Conservation (phyloP, 92 coral and sea anemone species). For the Siderastrea radians region DNA sequence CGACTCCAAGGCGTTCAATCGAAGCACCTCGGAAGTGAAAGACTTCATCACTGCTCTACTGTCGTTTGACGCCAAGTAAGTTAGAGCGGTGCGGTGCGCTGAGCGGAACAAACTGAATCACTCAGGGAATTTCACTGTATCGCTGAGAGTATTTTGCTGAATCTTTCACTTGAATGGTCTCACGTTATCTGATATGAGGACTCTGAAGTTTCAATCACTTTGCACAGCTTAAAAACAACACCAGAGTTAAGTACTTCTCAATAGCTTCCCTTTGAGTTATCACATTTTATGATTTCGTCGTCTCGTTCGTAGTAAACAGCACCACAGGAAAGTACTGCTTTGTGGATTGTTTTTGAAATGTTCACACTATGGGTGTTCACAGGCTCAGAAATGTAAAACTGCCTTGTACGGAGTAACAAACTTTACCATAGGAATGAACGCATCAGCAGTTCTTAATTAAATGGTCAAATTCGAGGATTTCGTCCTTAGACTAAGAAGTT, state of each 20-base stretch:
- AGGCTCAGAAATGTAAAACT: too few species aligned
- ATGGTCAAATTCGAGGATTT: too few species aligned
- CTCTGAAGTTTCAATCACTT: not conserved
- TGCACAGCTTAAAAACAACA: not conserved
- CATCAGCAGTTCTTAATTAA: too few species aligned
- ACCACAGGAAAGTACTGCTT: not conserved
- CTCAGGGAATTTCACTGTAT: not conserved
- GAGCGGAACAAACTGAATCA: not conserved
- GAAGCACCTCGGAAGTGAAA: slow-evolving; percentile 76
- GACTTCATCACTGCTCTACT: slow-evolving; percentile 71
- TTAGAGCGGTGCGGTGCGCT: not conserved
- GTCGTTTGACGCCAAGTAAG: slow-evolving; percentile 75
- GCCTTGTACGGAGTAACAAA: too few species aligned
- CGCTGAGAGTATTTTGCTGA: not conserved
- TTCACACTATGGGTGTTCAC: too few species aligned
- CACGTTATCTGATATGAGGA: not conserved
- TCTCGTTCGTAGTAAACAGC: not conserved
- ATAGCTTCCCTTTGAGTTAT: not conserved
- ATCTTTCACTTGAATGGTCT: not conserved
- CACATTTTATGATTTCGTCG: not conserved
- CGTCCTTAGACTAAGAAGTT: too few species aligned
- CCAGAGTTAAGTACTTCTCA: not conserved
- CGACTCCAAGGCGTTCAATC: slow-evolving; percentile 74
- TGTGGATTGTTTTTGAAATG: too few species aligned
- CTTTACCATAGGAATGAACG: too few species aligned